Evolutionary conservation across 2,888 invertebrate species (phyloP).

Genomic region (Hydropsyche betteni): DNA sequence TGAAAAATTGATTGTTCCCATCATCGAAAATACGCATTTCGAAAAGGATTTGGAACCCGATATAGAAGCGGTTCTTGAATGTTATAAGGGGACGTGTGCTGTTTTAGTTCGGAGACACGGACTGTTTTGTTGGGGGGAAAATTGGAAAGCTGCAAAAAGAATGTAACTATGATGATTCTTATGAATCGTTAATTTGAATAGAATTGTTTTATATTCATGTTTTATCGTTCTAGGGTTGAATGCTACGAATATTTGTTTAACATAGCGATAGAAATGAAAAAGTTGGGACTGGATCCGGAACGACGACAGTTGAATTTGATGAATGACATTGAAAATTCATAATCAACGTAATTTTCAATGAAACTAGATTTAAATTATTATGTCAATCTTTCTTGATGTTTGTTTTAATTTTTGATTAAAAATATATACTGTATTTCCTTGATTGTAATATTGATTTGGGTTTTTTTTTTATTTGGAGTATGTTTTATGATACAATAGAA

Average conservation of each 20-base stretch:
- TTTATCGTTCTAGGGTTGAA: conserved; percentile 77
- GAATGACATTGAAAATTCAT: no score
- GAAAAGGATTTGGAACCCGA: conserved; percentile 87
- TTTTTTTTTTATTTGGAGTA: no score
- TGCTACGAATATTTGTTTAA: conserved; percentile 97
- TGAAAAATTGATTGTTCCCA: conserved; percentile 90
- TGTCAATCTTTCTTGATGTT: no score
- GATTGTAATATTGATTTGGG: no score
- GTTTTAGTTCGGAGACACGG: conserved; percentile 94
- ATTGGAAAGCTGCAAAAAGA: conserved; percentile 94
- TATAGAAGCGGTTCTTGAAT: conserved; percentile 76
- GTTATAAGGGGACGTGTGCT: conserved; percentile 90
- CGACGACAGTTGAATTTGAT: conserved; percentile 35
- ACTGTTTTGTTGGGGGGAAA: conserved; percentile 95
- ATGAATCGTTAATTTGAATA: not conserved
- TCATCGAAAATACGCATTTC: conserved; percentile 95
- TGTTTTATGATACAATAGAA: no score
- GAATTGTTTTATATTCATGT: conserved; percentile 10
- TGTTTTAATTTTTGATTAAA: no score
- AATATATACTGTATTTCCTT: no score
- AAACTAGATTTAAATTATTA: no score
- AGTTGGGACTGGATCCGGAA: conserved; percentile 75
- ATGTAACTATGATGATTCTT: conserved; percentile 66
- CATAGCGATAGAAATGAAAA: conserved; percentile 89
- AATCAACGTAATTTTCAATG: no score